Base-by-base conservation (phyloP, 2,888 invertebrate genomes). In the Acleris emargana region DNA sequence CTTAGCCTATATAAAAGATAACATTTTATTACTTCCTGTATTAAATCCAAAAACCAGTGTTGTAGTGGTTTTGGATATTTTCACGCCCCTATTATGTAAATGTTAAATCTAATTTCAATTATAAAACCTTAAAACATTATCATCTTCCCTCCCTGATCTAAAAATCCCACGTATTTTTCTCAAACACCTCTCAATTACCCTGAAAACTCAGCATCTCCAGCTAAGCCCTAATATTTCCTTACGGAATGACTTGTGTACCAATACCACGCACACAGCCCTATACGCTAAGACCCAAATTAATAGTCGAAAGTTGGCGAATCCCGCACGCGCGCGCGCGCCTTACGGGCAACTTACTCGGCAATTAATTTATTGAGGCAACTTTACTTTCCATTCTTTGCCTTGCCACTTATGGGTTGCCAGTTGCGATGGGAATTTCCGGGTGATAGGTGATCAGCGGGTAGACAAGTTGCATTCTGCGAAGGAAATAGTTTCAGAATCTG, bases 321-420 rank as follows among this genome's bases (percentile, higher is more conserved):
- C 80, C 80, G 80, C 84, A 76, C 81, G 81, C 82, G 75, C 75
- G 68, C 75, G 67, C 74, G 72, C 80, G 80, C 76, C 84, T 84
- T 82, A 84, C 82, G 81, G 78, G 71, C 84, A 87, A 89, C 89
- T 90, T 89, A 87, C 86, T 84, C 81, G 79, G 79, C 88, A 89
- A 92, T 91, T 91, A 91, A 92, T 91, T 90, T 92, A 91, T 90
- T 86, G 84, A 85, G 73, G 80, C 72, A 91, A 91, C 89, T 91
- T 91, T 89, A 88, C 86, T 88, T 89, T 88, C 83, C 84, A 86
- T 91, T 91, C 89, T 88, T 90, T 91, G 84, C 89, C 82, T 86
- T 85, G 82, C 80, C 83, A 82, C 88, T 88, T 89, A 87, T 81
- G 83, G 76, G 84, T 45, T 57, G 57, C 57, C 57, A 45, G 57